phyloP scores from a whole-genome alignment of 2,888 invertebrate species.

The Drosophila mimetica region DNA sequence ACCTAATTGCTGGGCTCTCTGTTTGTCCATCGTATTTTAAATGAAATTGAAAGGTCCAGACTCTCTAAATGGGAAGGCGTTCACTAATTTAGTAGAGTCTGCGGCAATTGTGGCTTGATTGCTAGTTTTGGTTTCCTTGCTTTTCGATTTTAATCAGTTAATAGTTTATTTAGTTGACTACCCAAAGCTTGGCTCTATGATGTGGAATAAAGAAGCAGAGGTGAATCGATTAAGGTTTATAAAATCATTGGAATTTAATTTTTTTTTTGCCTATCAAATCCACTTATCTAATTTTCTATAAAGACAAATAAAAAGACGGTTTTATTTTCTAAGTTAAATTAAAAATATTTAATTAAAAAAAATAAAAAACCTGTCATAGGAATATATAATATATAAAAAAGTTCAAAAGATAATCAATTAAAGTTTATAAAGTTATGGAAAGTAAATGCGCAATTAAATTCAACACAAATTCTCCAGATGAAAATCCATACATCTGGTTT shows the following conservation, averaged over 20 bases:
- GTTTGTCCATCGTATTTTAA: slow-evolving; percentile 53
- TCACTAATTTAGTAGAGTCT: slow-evolving; percentile 65
- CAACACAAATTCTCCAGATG: slow-evolving; percentile 22
- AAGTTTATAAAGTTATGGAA: background rate
- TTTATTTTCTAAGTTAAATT: too few relatives aligned
- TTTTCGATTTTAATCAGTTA: slow-evolving; percentile 75
- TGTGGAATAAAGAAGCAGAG: slow-evolving; percentile 10
- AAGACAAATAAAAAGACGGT: too few relatives aligned
- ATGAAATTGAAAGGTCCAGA: slow-evolving; percentile 69
- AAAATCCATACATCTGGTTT: slow-evolving; percentile 10
- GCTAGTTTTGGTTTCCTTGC: slow-evolving; percentile 55
- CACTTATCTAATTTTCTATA: too few relatives aligned
- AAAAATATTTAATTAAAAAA: background rate
- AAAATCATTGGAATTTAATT: background rate
- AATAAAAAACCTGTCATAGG: too few relatives aligned
- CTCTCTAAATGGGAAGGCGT: slow-evolving; percentile 64
- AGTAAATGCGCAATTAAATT: slow-evolving; percentile 5
- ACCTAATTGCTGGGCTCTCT: slow-evolving; percentile 56
- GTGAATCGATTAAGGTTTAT: background rate
- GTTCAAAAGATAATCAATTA: too few relatives aligned
- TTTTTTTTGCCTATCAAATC: too few relatives aligned
- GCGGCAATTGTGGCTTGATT: slow-evolving; percentile 59
- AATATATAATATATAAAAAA: too few relatives aligned
- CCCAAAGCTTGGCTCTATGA: slow-evolving; percentile 3
- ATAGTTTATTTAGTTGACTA: slow-evolving; percentile 76